phyloP scores from a whole-genome alignment of 1,140 invertebrate genomes.

The Zophobas atratus region DNA sequence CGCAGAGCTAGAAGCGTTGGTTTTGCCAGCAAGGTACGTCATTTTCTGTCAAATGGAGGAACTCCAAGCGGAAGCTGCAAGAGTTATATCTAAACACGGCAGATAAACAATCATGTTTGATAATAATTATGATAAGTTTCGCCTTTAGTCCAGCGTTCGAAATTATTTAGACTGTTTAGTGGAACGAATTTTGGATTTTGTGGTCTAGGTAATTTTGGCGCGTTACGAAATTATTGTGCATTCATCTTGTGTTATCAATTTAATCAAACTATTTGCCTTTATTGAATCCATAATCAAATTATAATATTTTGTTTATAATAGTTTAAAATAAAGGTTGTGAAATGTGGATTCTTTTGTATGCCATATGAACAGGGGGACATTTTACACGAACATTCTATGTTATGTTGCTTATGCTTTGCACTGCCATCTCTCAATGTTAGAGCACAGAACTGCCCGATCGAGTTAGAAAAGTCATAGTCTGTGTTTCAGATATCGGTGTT shows the following conservation, averaged over 20 bases:
- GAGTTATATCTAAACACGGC: constrained; percentile 67
- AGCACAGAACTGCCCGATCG: constrained; percentile 47
- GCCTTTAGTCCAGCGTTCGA: constrained; percentile 23
- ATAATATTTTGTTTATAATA: constrained; percentile 57
- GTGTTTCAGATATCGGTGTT: constrained; percentile 33
- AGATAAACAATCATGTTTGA: constrained; percentile 59
- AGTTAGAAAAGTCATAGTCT: constrained; percentile 22
- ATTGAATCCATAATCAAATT: constrained; percentile 53
- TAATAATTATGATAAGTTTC: constrained; percentile 44
- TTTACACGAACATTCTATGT: constrained; percentile 64
- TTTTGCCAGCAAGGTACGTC: constrained; percentile 92
- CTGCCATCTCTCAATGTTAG: constrained; percentile 58
- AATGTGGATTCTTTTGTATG: constrained; percentile 51
- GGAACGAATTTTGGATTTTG: constrained; percentile 18
- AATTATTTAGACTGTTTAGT: constrained; percentile 34
- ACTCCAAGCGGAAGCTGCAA: constrained; percentile 77
- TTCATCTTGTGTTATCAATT: constrained; percentile 37
- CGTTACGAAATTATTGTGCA: constrained; percentile 38
- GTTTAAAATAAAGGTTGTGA: constrained; percentile 63
- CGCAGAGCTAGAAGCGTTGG: constrained; percentile 90
- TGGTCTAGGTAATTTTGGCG: constrained; percentile 29
- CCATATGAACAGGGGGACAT: constrained; percentile 47
- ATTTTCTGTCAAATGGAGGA: constrained; percentile 85
- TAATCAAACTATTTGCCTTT: constrained; percentile 51
- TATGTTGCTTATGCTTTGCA: constrained; percentile 61